Evolutionary conservation across 2,797 vertebrate genomes (phyloP).

Genomic region (Clarias platycephalus): DNA sequence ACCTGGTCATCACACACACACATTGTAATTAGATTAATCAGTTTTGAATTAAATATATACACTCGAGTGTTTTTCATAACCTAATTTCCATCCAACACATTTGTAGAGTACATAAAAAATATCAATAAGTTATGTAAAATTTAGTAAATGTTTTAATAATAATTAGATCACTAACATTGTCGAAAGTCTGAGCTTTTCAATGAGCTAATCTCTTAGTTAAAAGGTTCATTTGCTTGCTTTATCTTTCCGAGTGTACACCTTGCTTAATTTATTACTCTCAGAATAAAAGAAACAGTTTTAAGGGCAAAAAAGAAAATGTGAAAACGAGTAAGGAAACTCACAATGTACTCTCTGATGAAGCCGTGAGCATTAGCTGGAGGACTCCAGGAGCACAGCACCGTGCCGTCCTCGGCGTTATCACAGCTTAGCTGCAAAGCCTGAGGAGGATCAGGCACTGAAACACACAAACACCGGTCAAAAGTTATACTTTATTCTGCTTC

Average conservation of each 20-base stretch:
- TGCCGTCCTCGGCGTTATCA: constrained; percentile 79
- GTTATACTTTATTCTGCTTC: background rate
- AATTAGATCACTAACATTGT: no score
- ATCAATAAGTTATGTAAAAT: background rate
- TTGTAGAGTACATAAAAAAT: background rate
- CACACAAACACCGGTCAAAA: constrained; percentile 13
- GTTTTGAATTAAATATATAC: background rate
- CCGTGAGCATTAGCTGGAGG: constrained; percentile 83
- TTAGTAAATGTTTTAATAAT: no score
- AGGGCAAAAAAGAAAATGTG: background rate
- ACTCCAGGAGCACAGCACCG: constrained; percentile 80
- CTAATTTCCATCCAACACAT: background rate
- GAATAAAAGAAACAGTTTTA: background rate
- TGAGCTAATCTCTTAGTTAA: background rate
- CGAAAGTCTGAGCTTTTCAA: background rate
- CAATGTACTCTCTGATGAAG: constrained; percentile 91
- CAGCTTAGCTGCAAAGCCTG: constrained; percentile 84
- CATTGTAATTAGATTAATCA: background rate
- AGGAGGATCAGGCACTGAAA: constrained; percentile 88
- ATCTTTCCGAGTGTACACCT: background rate
- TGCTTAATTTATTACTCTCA: no score
- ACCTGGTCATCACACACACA: constrained; percentile 73
- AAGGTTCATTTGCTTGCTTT: background rate
- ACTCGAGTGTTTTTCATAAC: background rate
- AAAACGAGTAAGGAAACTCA: constrained; percentile 69